phyloP scores from a whole-genome alignment of 1,140 invertebrate genomes.

The Zaprionus camerounensis region DNA sequence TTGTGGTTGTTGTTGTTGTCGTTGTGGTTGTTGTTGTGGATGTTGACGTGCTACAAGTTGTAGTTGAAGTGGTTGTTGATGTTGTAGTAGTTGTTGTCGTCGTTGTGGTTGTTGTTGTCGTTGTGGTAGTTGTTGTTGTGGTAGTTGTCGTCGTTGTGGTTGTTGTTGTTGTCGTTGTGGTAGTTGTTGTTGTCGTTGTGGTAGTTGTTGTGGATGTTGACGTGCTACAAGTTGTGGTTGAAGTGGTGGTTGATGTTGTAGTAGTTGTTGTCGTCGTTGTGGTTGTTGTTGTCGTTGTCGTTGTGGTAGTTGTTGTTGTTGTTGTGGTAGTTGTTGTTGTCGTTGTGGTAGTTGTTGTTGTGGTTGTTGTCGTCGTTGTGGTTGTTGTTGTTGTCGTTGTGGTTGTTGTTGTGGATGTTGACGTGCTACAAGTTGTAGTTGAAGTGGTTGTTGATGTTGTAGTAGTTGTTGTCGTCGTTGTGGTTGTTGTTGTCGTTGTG shows the following conservation, averaged over 20 bases:
- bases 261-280: slow-evolving; percentile 19
- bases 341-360: slow-evolving; percentile 6
- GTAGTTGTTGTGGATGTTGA: background rate
- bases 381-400: slow-evolving; percentile 14
- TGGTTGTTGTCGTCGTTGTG: background rate
- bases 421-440: background rate
- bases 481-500: background rate
- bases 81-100: background rate
- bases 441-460: slow-evolving; percentile 12
- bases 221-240: no score
- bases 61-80: background rate
- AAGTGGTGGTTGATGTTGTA: slow-evolving; percentile 3
- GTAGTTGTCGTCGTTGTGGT: background rate
- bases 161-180: slow-evolving; percentile 2
- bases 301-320: no score
- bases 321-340: no score
- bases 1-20: slow-evolving; percentile 3
- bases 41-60: slow-evolving; percentile 1
- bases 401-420: background rate
- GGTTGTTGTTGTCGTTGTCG: background rate
- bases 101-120: no score
- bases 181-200: slow-evolving; percentile 5
- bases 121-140: background rate
- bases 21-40: slow-evolving; percentile 4
- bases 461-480: background rate